These are phyloP conservation scores for Polylopha cassiicola DNA, from an alignment of 2,888 invertebrate species.

Conservation along the genomic window DNA sequence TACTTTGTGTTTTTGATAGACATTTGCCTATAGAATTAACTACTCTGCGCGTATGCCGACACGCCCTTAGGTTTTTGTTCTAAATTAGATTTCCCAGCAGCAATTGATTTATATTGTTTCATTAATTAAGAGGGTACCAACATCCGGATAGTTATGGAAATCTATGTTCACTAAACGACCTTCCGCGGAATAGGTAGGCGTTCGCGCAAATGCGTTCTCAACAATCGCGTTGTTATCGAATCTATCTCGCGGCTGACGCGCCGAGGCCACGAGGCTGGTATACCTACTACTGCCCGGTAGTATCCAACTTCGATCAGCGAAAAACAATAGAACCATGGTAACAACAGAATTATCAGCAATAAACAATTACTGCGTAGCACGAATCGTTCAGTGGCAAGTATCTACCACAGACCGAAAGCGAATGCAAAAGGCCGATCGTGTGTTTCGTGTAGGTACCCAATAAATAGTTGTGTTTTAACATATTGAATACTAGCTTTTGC, in stretches of 20 bases:
- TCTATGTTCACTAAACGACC: slow-evolving; percentile 39
- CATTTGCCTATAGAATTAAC: no score
- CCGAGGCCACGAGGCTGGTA: slow-evolving; percentile 14
- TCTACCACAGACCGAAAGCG: slow-evolving; percentile 12
- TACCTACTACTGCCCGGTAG: neutral
- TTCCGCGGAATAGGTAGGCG: slow-evolving; percentile 43
- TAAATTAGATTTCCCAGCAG: no score
- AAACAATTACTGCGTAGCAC: slow-evolving; percentile 29
- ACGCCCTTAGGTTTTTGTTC: no score
- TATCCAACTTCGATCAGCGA: slow-evolving; percentile 25
- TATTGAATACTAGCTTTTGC: no score
- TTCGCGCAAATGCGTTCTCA: slow-evolving; percentile 54
- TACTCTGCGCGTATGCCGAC: no score
- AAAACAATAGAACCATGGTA: slow-evolving; percentile 38
- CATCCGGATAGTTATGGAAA: slow-evolving; percentile 41
- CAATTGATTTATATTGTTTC: neutral
- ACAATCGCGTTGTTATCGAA: slow-evolving; percentile 57
- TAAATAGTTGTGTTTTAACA: neutral
- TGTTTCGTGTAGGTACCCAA: no score
- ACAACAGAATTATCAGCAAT: slow-evolving; percentile 36
- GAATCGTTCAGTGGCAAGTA: slow-evolving; percentile 20
- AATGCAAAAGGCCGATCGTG: slow-evolving; percentile 14
- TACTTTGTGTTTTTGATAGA: no score
- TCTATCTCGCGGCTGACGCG: slow-evolving; percentile 33
- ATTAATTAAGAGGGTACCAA: slow-evolving; percentile 29